These are phyloP conservation scores for Trissonchulus latispiculum DNA, from an alignment of 2,888 invertebrate species.

Conservation along the genomic window DNA sequence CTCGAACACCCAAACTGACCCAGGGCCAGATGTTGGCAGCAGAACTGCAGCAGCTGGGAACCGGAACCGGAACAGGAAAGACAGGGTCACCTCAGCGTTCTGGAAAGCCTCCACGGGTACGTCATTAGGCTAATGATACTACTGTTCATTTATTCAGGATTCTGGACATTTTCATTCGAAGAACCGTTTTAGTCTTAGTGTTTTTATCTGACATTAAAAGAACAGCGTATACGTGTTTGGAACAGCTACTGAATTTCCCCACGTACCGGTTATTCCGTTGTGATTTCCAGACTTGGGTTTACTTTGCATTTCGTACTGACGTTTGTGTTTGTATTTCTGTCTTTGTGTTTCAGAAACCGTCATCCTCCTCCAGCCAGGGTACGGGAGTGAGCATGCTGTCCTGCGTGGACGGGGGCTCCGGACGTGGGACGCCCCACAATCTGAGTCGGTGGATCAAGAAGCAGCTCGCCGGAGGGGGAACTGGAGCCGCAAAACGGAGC, in stretches of 20 bases:
- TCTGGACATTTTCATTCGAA: neutral
- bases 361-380: neutral
- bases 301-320: too few relatives aligned
- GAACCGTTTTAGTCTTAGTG: neutral
- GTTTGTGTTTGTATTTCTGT: too few relatives aligned
- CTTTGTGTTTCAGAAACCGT: neutral
- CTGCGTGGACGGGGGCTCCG: neutral
- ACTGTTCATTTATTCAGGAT: too few relatives aligned
- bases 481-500: slow-evolving; percentile 54
- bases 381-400: neutral
- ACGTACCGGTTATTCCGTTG: too few relatives aligned
- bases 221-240: neutral
- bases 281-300: too few relatives aligned
- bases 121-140: too few relatives aligned
- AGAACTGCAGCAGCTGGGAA: slow-evolving; percentile 38
- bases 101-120: slow-evolving; percentile 9
- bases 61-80: slow-evolving; percentile 29
- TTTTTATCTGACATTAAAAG: neutral
- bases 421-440: neutral
- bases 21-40: slow-evolving; percentile 36
- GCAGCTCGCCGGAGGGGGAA: too few relatives aligned
- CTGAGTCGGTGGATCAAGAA: neutral
- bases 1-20: slow-evolving; percentile 17
- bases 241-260: too few relatives aligned
- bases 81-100: slow-evolving; percentile 35